These are phyloP conservation scores for Heterocephalus glaber DNA, from an alignment of 2,113 vertebrate species.

Conservation along the genomic window DNA sequence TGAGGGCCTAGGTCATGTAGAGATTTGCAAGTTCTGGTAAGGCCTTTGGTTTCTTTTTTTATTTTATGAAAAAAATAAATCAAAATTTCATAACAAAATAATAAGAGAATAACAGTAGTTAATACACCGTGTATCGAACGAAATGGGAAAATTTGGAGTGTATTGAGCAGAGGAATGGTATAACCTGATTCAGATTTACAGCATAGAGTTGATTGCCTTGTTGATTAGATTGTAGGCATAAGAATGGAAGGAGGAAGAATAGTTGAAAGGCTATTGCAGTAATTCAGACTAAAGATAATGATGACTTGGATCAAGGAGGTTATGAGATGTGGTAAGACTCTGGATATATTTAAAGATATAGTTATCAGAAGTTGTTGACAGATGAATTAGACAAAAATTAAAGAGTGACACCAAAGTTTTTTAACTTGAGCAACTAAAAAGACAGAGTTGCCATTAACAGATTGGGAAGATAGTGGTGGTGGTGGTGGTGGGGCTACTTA, in stretches of 20 bases:
- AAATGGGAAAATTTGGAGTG: background rate
- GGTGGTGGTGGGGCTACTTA: background rate
- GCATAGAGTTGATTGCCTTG: background rate
- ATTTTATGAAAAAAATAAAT: background rate
- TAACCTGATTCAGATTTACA: slow-evolving; percentile 21
- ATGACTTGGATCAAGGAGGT: background rate
- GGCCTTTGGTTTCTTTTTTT: background rate
- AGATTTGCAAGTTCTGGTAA: background rate
- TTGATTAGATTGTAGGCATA: background rate
- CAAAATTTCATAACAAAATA: background rate
- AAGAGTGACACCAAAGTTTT: background rate
- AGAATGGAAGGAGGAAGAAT: background rate
- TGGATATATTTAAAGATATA: background rate
- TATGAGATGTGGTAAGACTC: background rate
- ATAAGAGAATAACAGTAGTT: background rate
- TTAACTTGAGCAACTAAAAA: background rate
- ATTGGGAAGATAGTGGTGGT: background rate
- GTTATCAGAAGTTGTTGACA: background rate
- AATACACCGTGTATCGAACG: background rate
- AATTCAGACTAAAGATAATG: background rate
- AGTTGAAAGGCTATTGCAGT: background rate
- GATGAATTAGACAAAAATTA: background rate
- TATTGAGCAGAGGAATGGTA: background rate
- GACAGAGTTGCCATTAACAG: background rate
- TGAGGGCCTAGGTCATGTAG: background rate